Evolutionary conservation across 1,140 invertebrate species (phyloP), one percentile per base, ranked within the genome.

Genomic region (Platyura marginata): DNA sequence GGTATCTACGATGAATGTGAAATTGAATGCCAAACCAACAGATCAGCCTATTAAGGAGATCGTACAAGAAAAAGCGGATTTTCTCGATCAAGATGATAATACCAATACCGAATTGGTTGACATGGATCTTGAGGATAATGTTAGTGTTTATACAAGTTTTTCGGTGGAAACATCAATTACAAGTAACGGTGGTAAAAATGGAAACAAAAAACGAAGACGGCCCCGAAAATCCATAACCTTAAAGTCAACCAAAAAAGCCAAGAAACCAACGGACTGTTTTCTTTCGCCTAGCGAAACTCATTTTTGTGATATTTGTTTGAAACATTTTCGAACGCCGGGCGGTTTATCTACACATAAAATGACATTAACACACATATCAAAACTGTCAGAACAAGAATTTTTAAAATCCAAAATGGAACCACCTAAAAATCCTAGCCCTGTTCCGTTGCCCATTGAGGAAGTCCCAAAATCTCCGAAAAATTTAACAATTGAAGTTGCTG

Each of bases 301-400:
- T 29, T 48, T 45, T 0, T 69, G 67, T 45, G 52, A 64, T 37
- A 59, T 69, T 38, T 69, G 67, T 46, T 62, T 62, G 44, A 68
- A 67, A 48, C 52, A 46, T 11, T 69, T 68, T 50, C 58, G 55
- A 20, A 54, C 62, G 9, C 41, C 54, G 11, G 62, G 63, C 5
- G 66, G 61, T 32, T 51, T 68, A 37, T 47, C 54, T 21, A 69
- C 68, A 46, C 67, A 69, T 47, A 64, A 62, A 50, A 56, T 60
- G 47, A 69, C 67, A 4, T 47, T 69, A 40, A 67, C 65, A 1
- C 67, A 69, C 23, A 67, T 69, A 25, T 65, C 66, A 10, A 67
- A 68, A 50, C 43, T 69, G 11, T 69, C 67, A 0, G 65, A 68
- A 47, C 47, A 67, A 38, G 67, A 69, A 51, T 67, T 66, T 29